phyloP scores from a whole-genome alignment of 2,888 invertebrate genomes.

The Chromoteleia sp. region DNA sequence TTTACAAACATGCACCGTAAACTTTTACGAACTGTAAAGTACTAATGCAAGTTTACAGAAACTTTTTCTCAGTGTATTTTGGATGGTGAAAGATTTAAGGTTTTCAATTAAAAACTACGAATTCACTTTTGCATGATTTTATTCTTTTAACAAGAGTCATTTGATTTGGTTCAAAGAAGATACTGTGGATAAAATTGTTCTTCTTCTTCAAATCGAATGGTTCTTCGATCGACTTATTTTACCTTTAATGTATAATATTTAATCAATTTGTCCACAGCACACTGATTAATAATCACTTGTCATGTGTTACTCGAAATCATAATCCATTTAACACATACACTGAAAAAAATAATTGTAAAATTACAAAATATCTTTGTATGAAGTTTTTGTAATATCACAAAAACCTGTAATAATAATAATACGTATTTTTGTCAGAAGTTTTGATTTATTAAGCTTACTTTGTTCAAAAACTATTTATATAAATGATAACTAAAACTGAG shows the following conservation, averaged over 20 bases:
- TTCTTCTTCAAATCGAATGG: background rate
- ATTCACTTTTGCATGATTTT: slow-evolving; percentile 25
- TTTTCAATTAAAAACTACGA: slow-evolving; percentile 8
- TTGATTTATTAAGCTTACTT: no score
- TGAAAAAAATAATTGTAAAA: no score
- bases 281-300: slow-evolving; percentile 47
- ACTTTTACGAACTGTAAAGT: no score
- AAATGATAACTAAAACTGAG: no score
- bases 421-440: no score
- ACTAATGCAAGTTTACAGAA: background rate
- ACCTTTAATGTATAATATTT: slow-evolving; percentile 29
- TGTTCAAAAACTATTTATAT: no score
- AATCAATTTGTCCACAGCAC: slow-evolving; percentile 43
- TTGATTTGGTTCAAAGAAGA: background rate
- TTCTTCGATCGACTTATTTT: background rate
- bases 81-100: slow-evolving; percentile 4
- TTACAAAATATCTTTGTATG: no score
- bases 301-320: slow-evolving; percentile 54
- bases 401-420: no score
- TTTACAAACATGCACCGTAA: no score
- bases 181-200: background rate
- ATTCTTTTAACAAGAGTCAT: slow-evolving; percentile 1
- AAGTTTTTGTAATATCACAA: no score
- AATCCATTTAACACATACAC: slow-evolving; percentile 66
- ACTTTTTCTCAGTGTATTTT: slow-evolving; percentile 20